These are phyloP conservation scores for Papilio aristodemus DNA, from an alignment of 1,140 invertebrate species.

Conservation along the genomic window DNA sequence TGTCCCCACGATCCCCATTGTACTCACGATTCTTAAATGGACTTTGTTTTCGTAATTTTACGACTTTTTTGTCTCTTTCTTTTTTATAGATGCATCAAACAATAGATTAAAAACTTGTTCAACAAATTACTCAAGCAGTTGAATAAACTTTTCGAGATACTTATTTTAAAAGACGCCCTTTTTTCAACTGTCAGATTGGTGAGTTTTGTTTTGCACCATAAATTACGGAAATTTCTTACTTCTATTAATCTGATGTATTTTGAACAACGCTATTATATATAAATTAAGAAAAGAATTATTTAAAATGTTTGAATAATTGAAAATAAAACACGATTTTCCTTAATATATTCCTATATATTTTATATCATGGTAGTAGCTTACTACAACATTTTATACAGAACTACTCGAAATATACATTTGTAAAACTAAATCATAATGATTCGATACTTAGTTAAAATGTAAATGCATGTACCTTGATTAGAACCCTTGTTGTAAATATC, in stretches of 20 bases:
- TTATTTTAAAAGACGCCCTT: not conserved
- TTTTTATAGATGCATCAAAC: constrained; percentile 25
- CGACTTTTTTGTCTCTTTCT: constrained; percentile 13
- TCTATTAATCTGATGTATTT: not conserved
- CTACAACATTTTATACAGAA: too few relatives aligned
- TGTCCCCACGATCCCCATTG: constrained; percentile 42
- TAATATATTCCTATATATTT: too few relatives aligned
- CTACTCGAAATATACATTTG: too few relatives aligned
- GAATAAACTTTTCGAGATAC: constrained; percentile 2
- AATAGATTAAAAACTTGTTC: constrained; percentile 32
- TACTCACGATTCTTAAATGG: constrained; percentile 39
- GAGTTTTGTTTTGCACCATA: not conserved
- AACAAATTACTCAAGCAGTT: constrained; percentile 27
- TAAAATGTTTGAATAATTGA: not conserved
- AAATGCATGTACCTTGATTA: constrained; percentile 16
- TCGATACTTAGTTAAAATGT: not conserved
- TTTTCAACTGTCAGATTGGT: not conserved
- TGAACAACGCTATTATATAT: too few relatives aligned
- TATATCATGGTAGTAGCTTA: too few relatives aligned
- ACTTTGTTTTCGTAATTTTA: constrained; percentile 34
- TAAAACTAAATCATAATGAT: too few relatives aligned
- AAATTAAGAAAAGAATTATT: too few relatives aligned
- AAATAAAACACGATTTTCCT: too few relatives aligned
- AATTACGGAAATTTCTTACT: not conserved
- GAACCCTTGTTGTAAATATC: constrained; percentile 18